Evolutionary conservation across 2,113 vertebrate species (phyloP).

Genomic region (Siniperca knerii): DNA sequence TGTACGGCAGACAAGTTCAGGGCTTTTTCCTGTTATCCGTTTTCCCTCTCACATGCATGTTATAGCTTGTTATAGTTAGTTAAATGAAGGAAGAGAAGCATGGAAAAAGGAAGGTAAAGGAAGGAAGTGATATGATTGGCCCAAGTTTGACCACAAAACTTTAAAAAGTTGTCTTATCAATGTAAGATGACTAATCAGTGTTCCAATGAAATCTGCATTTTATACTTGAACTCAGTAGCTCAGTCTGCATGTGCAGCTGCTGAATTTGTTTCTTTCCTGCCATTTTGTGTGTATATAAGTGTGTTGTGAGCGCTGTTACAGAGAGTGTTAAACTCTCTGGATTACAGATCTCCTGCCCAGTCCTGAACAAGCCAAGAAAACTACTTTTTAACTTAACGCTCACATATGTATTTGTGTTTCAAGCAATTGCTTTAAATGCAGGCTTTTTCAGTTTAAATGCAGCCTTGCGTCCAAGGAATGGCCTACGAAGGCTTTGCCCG

Average conservation of each 20-base stretch:
- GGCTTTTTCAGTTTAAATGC: conserved; percentile 68
- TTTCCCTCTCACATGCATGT: background rate
- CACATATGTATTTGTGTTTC: conserved; percentile 73
- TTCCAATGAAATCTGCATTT: background rate
- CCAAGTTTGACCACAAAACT: background rate
- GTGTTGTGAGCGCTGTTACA: conserved; percentile 23
- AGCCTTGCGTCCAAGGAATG: conserved; percentile 70
- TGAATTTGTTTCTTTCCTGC: conserved; percentile 39
- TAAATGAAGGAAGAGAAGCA: background rate
- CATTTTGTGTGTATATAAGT: background rate
- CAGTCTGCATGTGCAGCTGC: conserved; percentile 16
- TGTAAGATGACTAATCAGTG: background rate
- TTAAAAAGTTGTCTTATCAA: background rate
- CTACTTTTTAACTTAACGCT: conserved; percentile 54
- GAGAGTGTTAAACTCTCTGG: conserved; percentile 45
- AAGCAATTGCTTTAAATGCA: conserved; percentile 72
- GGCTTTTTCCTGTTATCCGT: background rate
- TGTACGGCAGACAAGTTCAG: background rate
- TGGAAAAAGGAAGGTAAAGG: background rate
- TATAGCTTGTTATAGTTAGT: background rate
- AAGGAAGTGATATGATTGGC: background rate
- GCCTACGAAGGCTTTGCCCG: conserved; percentile 61
- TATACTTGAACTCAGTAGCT: background rate
- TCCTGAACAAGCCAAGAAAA: conserved; percentile 61
- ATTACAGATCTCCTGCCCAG: conserved; percentile 59